Base-by-base conservation (phyloP, 1,140 invertebrate genomes). In the Drosophila micromelanica region DNA sequence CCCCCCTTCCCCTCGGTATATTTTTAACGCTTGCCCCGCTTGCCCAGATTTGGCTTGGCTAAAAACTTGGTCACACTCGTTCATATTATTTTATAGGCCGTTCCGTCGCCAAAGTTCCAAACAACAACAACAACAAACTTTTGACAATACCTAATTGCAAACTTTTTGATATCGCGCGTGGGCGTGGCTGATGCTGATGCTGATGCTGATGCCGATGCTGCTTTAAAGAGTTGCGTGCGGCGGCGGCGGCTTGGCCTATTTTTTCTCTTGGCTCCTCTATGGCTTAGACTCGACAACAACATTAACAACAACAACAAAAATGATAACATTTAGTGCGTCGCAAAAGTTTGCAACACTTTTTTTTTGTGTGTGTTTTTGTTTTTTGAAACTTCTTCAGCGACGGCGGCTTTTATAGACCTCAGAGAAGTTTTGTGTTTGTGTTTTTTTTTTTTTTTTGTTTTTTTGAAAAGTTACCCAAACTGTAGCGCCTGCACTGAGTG, bases 61-160 rank as follows among this genome's bases (percentile, higher is more conserved):
- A 79, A 84, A 76, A 73, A 76, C 54, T 76, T 73, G 45, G 68
- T 60, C 62, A 57, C 43, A 75, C 61, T 79, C 59, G 57, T 61
- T 79, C 69, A 78, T 67, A 74, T 74, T 74, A 71, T 79, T 85
- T 85, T 85, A 70, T 85, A 80, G 80, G 81, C 80, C 80, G 81
- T 77, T 69, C 40, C 65, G 80, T 77, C 80, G 80, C 77, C 80
- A 85, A 85, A 85, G 80, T 85, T 85, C 52, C 59, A 46, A 72
- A 59, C 63, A 79, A 73, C 78, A 80, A 76, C 63, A 68, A 67
- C 48, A 82, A 82, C 60, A 85, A 86, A 86, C 81, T 85, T 86
- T 89, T 77, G 79, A 89, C 84, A 87, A 87, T 87, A 89, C 76
- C 84, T 87, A 87, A 87, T 89, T 87, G 84, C 79, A 87, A 87